Conservation (phyloP, 2,888 invertebrate genomes). For the Sinopyrophorus schimmeli region DNA sequence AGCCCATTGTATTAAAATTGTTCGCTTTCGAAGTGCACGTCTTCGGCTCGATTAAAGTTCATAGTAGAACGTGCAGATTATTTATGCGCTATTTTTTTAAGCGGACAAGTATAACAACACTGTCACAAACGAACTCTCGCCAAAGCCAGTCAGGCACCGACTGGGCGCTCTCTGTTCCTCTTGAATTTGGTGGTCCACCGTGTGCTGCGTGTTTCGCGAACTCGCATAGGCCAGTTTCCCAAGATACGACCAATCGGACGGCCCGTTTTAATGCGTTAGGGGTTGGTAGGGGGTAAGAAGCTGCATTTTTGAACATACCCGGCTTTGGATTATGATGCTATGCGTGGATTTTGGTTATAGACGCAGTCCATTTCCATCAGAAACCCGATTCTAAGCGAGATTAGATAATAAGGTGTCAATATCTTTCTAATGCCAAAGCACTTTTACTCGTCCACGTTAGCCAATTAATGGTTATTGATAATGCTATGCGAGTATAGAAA, state of each 20-base stretch:
- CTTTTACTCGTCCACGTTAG: constrained; percentile 9
- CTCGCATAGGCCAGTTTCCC: constrained; percentile 48
- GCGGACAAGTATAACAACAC: constrained; percentile 17
- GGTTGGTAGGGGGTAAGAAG: constrained; percentile 52
- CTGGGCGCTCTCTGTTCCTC: constrained; percentile 45
- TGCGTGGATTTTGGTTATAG: constrained; percentile 33
- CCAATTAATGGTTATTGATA: constrained; percentile 14
- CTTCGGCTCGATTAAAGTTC: constrained; percentile 17
- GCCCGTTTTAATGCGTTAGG: constrained; percentile 50
- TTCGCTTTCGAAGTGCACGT: constrained; percentile 20
- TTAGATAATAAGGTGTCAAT: constrained; percentile 32
- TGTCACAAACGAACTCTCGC: constrained; percentile 21
- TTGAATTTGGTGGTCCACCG: constrained; percentile 48
- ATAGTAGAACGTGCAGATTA: constrained; percentile 24
- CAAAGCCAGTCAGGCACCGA: constrained; percentile 47
- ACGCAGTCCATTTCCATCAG: constrained; percentile 30
- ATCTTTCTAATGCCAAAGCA: constrained; percentile 15
- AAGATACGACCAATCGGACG: constrained; percentile 52
- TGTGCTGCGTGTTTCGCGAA: constrained; percentile 52
- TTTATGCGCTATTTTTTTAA: constrained; percentile 13
- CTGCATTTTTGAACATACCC: constrained; percentile 53
- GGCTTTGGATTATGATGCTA: constrained; percentile 36
- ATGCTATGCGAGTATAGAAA: constrained; percentile 5
- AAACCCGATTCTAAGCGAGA: constrained; percentile 25
- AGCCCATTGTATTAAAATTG: constrained; percentile 46